phyloP scores from a whole-genome alignment of 2,113 vertebrate genomes.

The Dasyprocta punctata region DNA sequence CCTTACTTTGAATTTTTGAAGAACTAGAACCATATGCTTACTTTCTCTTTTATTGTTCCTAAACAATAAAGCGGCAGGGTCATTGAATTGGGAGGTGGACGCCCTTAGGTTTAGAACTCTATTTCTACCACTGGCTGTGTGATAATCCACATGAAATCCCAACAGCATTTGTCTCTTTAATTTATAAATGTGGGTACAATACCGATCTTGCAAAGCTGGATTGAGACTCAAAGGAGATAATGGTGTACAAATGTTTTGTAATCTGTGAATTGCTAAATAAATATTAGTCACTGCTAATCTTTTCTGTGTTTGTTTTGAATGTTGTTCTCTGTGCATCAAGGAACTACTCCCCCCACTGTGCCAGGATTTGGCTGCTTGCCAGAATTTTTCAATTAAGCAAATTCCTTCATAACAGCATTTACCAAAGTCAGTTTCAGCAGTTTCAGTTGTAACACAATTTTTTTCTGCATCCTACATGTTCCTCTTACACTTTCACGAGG shows the following conservation, averaged over 20 bases:
- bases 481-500: background rate
- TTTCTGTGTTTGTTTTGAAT: constrained; percentile 37
- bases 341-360: background rate
- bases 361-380: constrained; percentile 19
- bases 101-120: background rate
- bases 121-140: background rate
- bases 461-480: background rate
- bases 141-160: background rate
- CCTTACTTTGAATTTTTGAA: background rate
- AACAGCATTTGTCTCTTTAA: background rate
- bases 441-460: background rate
- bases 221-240: background rate
- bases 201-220: background rate
- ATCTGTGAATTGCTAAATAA: background rate
- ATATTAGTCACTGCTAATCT: background rate
- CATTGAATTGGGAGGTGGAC: background rate
- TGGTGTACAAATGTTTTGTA: background rate
- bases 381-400: constrained; percentile 49
- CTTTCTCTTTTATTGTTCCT: background rate
- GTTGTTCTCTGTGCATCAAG: background rate
- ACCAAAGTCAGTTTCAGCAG: constrained; percentile 1
- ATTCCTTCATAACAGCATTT: constrained; percentile 25
- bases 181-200: background rate
- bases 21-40: background rate
- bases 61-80: background rate